Conservation (phyloP, 1,140 invertebrate species). For the Sitophilus oryzae region DNA sequence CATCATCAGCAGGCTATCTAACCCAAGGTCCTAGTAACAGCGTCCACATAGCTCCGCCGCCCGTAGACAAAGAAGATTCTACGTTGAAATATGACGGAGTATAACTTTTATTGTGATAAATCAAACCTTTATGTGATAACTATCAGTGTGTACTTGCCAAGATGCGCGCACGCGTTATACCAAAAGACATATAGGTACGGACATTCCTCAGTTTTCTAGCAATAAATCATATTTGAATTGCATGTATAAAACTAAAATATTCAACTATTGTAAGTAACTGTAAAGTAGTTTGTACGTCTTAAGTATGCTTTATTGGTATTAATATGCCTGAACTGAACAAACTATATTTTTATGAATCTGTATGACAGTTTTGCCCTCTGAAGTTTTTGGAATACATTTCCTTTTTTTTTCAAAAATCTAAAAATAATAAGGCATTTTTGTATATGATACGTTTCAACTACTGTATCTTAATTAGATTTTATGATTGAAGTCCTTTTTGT, state of each 20-base stretch:
- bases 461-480: too few species aligned
- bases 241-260: background rate
- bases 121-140: background rate
- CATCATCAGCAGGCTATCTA: slow-evolving; percentile 73
- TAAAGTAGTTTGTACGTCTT: background rate
- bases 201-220: background rate
- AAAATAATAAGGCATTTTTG: too few species aligned
- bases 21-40: slow-evolving; percentile 69
- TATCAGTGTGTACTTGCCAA: background rate
- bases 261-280: background rate
- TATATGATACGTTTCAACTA: too few species aligned
- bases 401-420: too few species aligned
- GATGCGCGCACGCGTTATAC: background rate
- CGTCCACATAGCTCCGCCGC: slow-evolving; percentile 72
- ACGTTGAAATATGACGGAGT: slow-evolving; percentile 15
- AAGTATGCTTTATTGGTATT: background rate
- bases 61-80: slow-evolving; percentile 62
- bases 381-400: background rate
- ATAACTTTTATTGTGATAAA: slow-evolving; percentile 1
- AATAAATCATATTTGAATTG: background rate
- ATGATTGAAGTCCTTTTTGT: too few species aligned
- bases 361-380: background rate
- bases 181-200: background rate
- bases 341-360: background rate
- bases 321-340: background rate